These are phyloP conservation scores for Agrotis puta DNA, from an alignment of 2,888 invertebrate genomes.

Conservation along the genomic window DNA sequence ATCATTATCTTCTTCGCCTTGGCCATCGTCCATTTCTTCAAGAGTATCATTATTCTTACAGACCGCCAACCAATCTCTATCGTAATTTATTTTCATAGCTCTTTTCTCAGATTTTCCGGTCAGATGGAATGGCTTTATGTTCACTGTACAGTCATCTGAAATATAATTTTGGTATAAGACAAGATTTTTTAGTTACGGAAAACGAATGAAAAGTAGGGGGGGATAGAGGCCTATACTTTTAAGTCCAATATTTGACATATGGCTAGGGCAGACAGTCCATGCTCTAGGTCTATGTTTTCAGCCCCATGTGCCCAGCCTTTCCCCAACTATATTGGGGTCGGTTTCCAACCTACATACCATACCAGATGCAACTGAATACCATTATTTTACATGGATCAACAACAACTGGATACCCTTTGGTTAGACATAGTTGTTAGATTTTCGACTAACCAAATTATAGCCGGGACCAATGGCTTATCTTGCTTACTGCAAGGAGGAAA, in stretches of 20 bases:
- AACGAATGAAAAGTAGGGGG: not conserved
- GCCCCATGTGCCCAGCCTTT: not conserved
- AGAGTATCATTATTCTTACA: not conserved
- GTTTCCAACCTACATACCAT: not conserved
- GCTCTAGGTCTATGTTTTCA: no score
- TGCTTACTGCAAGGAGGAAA: no score
- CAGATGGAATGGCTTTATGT: slow-evolving; percentile 56
- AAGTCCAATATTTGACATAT: no score
- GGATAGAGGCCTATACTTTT: no score
- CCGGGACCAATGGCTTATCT: no score
- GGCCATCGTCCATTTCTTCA: not conserved
- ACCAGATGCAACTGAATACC: not conserved
- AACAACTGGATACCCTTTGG: no score
- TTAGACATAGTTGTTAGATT: no score
- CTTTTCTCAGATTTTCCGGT: slow-evolving; percentile 30
- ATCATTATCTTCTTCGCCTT: not conserved
- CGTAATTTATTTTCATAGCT: not conserved
- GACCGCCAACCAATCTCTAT: not conserved
- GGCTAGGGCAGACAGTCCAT: no score
- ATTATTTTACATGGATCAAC: not conserved
- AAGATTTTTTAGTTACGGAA: not conserved
- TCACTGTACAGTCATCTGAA: slow-evolving; percentile 34
- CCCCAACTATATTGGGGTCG: not conserved
- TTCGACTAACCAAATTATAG: no score
- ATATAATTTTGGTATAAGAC: slow-evolving; percentile 5